Base-by-base conservation (phyloP, 1,140 invertebrate species). In the Euwallacea fornicatus region DNA sequence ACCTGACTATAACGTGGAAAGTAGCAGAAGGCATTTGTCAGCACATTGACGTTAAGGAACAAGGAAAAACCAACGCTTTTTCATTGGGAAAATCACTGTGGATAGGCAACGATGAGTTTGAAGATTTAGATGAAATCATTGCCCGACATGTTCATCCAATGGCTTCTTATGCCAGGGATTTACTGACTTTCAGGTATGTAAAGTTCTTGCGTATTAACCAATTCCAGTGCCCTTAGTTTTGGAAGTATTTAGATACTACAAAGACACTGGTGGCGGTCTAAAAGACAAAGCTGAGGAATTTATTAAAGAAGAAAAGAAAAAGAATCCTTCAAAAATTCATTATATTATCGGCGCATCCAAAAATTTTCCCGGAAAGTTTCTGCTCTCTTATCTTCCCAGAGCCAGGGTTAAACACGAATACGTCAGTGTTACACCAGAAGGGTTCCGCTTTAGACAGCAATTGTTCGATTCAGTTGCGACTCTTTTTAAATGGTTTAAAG, bases 71-170 rank as follows among this genome's bases (percentile, higher is more conserved):
- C 77, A 98, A 99, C 81, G 91, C 91, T 0, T 99, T 99, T 79
- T 97, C 95, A 54, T 83, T 99, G 15, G 98, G 98, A 33, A 88
- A 90, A 74, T 90, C 90, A 55, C 83, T 99, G 0, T 92, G 90
- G 88, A 98, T 98, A 73, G 90, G 90, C 10, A 89, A 86, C 65
- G 93, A 94, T 78, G 93, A 97, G 78, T 99, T 97, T 83, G 98
- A 99, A 85, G 98, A 99, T 84, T 83, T 99, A 11, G 98, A 99
- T 83, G 98, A 99, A 91, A 99, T 99, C 56, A 95, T 99, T 46
- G 97, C 97, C 0, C 88, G 97, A 9, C 89, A 98, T 82, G 90
- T 99, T 6, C 96, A 93, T 74, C 98, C 97, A 0, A 98, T 99
- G 95, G 96, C 97, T 3, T 86, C 89, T 0, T 91, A 92, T 79